Evolutionary conservation across 2,888 invertebrate species (phyloP), one percentile per base, ranked within the genome.

Genomic region (Octonoba sinensis): DNA sequence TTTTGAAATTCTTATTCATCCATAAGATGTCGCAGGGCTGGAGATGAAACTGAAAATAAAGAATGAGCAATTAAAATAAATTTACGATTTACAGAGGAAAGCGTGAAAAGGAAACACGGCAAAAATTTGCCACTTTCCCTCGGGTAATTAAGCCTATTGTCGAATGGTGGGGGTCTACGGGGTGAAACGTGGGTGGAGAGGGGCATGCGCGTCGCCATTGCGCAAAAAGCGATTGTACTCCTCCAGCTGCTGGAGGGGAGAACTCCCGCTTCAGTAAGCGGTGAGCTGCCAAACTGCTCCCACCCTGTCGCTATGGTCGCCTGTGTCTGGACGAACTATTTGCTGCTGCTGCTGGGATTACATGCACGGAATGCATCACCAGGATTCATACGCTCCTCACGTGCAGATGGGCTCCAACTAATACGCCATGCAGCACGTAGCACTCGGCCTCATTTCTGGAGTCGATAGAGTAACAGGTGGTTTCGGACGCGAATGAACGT

Each of bases 71-170:
- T 72, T 72, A 72, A 56, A 72, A 51, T 59, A 72, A 72, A 72
- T 72, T 72, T 72, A 72, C 72, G 72, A 72, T 51, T 62, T 72
- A 51, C 36, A 47, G 18, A 46, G 62, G n/a, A 59, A 49, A 36
- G 56, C 18, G 62, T 62, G 72, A 72, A 72, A 72, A 72, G 62
- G 51, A 72, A 72, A 72, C 72, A 62, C 27, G 72, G 72, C 49
- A 72, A 72, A 72, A 72, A 72, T 72, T 72, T 72, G 72, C 72
- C 72, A 72, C 72, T 72, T 72, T 62, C 72, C 72, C 72, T 62
- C 62, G 72, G 51, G 72, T 72, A 72, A 72, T 72, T 72, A 72
- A 72, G 72, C 72, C 72, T 72, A 72, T 72, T 72, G 72, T 72
- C 72, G 36, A 36, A 36, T 36, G 36, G 36, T 36, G 36, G 36